These are phyloP conservation scores for Nemotelus nigrinus DNA, from an alignment of 2,888 invertebrate species.

Conservation along the genomic window DNA sequence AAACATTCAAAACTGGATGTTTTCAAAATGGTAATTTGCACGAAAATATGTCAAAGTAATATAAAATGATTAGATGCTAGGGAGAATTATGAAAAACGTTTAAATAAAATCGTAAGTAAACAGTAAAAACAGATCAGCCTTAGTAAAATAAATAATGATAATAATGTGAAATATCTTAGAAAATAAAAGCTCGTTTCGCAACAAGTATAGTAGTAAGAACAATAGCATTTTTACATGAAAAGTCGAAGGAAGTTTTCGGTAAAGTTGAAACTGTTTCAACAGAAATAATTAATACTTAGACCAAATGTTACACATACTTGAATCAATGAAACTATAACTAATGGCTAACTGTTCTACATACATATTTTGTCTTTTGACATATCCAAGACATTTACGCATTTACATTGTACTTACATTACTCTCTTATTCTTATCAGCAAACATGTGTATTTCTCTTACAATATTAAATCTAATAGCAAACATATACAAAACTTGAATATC, in stretches of 20 bases:
- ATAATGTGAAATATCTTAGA: constrained; percentile 31
- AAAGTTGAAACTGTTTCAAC: constrained; percentile 5
- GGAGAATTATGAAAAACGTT: not conserved
- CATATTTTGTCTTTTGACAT: constrained; percentile 40
- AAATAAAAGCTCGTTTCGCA: constrained; percentile 3
- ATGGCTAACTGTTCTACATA: not conserved
- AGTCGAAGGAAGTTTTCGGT: constrained; percentile 18
- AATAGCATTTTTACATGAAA: constrained; percentile 43
- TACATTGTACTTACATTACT: constrained; percentile 23
- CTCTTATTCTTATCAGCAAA: constrained; percentile 23
- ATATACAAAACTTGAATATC: too few species aligned
- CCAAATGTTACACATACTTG: constrained; percentile 22
- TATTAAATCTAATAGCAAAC: too few species aligned
- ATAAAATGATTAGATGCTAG: not conserved
- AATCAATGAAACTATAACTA: constrained; percentile 11
- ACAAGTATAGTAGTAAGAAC: constrained; percentile 26
- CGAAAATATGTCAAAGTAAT: not conserved
- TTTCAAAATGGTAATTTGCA: too few species aligned
- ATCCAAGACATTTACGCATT: constrained; percentile 19
- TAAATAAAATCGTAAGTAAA: not conserved
- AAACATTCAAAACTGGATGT: too few species aligned
- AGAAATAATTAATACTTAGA: constrained; percentile 15
- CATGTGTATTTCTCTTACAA: constrained; percentile 13
- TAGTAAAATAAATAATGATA: constrained; percentile 36
- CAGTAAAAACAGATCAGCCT: constrained; percentile 33